Evolutionary conservation across 2,113 vertebrate genomes (phyloP), one percentile per base, ranked within the genome.

Genomic region (Osmerus mordax): DNA sequence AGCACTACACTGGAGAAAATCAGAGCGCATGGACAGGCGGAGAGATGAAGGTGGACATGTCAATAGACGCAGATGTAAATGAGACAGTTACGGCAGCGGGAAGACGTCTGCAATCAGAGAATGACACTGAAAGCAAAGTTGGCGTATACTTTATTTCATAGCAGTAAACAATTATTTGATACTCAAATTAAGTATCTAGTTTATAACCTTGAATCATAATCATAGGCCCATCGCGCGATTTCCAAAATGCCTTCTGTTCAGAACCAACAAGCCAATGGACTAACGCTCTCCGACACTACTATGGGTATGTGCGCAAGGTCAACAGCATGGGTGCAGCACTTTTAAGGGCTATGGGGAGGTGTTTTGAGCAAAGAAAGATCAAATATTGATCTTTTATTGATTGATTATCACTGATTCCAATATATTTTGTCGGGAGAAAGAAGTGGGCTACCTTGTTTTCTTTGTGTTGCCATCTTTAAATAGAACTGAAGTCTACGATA

Each of bases 291-390:
- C 19, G 90, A 92, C 53, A 84, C 88, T 12, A 82, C 89, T 76
- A 86, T 87, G 66, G 92, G 92, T 93, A 91, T 71, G 92, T 69
- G 86, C 76, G 87, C 90, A 92, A 92, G 91, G 90, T 92, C 91
- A 90, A 67, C 77, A 80, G 76, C 62, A 72, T 65, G 73, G 69
- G 16, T 64, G 70, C 62, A 64, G 51, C 70, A 64, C 23, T 55
- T 65, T n/a, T 64, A 64, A 16, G 53, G 67, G 53, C 7, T 29
- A 32, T 56, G 53, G 15, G 28, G 9, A 16, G 4, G 32, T 54
- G 32, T 36, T 36, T 8, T 11, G 41, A 2, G 41, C 41, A 47
- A 47, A 47, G 7, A 11, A 47, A 47, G 7, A 47, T 47, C 6
- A 9, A 47, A 47, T 47, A 47, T 47, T 5, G 41, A 23, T 23